These are phyloP conservation scores for Trissonchulus sp. DNA, from an alignment of 2,888 invertebrate species.

Conservation along the genomic window DNA sequence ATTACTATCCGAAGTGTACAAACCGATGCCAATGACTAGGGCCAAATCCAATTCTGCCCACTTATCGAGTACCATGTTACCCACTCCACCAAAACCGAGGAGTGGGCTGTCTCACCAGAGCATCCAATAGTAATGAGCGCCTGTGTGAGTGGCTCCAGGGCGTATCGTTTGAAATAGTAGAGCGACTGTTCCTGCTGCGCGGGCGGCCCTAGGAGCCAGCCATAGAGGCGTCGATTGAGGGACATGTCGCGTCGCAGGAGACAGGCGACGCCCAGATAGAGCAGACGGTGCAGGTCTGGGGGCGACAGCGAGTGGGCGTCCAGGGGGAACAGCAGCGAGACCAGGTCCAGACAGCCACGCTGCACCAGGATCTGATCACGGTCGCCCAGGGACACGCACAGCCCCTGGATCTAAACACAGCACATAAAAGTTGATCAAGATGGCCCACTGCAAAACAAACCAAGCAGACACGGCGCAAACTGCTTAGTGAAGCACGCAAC, in stretches of 20 bases:
- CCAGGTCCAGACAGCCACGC: constrained; percentile 72
- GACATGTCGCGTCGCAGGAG: constrained; percentile 81
- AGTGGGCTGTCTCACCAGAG: no score
- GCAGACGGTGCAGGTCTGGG: constrained; percentile 66
- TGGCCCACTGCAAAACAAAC: no score
- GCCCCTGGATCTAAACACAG: constrained; percentile 63
- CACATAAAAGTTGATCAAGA: constrained; percentile 17
- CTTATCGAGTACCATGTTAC: no score
- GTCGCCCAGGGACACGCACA: constrained; percentile 68
- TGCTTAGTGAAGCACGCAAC: no score
- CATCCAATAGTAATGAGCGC: background rate
- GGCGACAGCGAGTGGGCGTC: constrained; percentile 61
- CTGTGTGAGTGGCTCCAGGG: background rate
- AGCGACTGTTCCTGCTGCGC: background rate
- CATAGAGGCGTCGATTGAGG: constrained; percentile 73
- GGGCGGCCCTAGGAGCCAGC: constrained; percentile 73
- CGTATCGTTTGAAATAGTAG: background rate
- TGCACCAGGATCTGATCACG: constrained; percentile 75
- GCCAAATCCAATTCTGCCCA: no score
- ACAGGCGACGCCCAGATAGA: constrained; percentile 65
- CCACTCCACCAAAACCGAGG: no score
- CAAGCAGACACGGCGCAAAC: no score
- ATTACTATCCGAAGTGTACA: no score
- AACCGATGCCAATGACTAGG: no score
- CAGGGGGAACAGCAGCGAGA: constrained; percentile 75